Base-by-base conservation (phyloP, 2,113 vertebrate genomes). In the Centrocercus urophasianus region DNA sequence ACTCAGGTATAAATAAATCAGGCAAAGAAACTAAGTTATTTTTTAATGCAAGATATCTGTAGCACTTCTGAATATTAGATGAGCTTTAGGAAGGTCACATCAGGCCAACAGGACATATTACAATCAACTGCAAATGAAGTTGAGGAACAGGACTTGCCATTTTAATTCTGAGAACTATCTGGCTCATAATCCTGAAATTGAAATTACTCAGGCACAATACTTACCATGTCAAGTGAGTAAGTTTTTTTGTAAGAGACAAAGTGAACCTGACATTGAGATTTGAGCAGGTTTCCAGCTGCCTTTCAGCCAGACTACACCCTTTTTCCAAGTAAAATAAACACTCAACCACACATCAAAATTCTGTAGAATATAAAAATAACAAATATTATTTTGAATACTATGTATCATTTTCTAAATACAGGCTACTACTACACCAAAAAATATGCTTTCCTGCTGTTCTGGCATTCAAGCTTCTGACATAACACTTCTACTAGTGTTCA, bases 311-410 rank as follows among this genome's bases (percentile, higher is more conserved):
- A 56, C 14, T 71, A 27, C 21, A 78, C 24, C 25, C 34, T 47
- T 79, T 89, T 92, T 84, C 57, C 19, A 30, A 91, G 34, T 89
- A 91, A 93, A 95, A 86, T 78, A 92, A 77, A 74, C 36, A 76
- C 48, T 79, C 45, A 70, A 71, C 20, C 22, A 71, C 56, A 80
- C 30, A 70, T 4, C 74, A 67, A 71, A 64, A 74, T 86, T 81
- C 65, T 81, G 11, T 20, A 71, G 10, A 81, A 65, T 45, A 77
- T 36, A 78, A 92, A 71, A 86, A 66, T 56, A 86, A 66, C 65
- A 88, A 76, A 86, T 60, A 66, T 67, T 84, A 80, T 30, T 77
- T 52, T 83, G 59, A 88, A 21, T 59, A 40, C 40, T 66, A 9
- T 13, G 50, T 28, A 50, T 32, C 16, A 40, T 22, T 32, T 88